Evolutionary conservation across 1,140 invertebrate genomes (phyloP).

Genomic region (Cecropterus lyciades): DNA sequence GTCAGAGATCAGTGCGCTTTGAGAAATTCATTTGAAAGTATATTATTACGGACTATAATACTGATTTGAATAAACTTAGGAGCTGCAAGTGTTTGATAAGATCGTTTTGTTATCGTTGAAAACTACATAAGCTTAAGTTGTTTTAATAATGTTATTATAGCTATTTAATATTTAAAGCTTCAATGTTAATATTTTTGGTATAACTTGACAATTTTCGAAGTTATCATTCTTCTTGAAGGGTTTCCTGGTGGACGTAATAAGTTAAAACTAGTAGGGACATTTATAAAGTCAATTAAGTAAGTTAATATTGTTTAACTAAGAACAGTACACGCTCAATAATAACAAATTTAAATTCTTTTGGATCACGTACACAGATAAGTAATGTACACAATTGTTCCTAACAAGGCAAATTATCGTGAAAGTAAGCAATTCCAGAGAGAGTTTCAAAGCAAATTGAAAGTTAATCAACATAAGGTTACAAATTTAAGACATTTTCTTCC

Average conservation of each 20-base stretch:
- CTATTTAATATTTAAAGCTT: no score
- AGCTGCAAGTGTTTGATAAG: slow-evolving; percentile 8
- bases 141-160: no score
- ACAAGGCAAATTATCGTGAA: slow-evolving; percentile 9
- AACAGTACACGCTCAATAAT: no score
- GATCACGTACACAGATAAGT: neutral
- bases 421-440: neutral
- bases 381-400: neutral
- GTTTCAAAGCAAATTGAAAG: slow-evolving; percentile 26
- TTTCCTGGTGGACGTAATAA: no score
- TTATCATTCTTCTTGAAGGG: no score
- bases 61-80: slow-evolving; percentile 2
- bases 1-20: slow-evolving; percentile 64
- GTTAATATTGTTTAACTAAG: no score
- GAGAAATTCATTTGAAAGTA: slow-evolving; percentile 52
- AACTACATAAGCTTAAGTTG: no score
- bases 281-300: no score
- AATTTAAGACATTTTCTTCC: slow-evolving; percentile 27
- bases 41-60: slow-evolving; percentile 4
- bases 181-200: no score
- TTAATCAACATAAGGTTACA: slow-evolving; percentile 25
- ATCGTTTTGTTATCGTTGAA: no score
- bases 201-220: no score
- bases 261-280: no score
- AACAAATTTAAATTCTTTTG: neutral